A percentile compares a stretch with the other conserved stretches of the same genome.
phyloP scores from a whole-genome alignment of 2,888 invertebrate genomes.

The Dasypolia templi region DNA sequence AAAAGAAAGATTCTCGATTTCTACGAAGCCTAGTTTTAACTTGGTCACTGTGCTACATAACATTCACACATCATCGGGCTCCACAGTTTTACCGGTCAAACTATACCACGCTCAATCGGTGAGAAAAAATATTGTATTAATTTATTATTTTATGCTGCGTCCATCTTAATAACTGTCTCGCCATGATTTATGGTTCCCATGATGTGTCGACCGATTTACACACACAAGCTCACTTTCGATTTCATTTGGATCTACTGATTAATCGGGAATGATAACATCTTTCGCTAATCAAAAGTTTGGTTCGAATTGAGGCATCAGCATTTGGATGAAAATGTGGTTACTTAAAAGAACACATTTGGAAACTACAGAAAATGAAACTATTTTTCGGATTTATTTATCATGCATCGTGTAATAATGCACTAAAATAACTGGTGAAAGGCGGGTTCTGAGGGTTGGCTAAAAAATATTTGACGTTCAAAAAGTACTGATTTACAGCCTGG shows the following conservation, averaged over 20 bases:
- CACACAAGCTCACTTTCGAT: conserved; percentile 29
- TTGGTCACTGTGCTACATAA: background rate
- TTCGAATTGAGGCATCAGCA: background rate
- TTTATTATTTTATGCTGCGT: conserved; percentile 45
- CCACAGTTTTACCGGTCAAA: conserved; percentile 1
- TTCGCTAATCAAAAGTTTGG: background rate
- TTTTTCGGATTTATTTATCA: background rate
- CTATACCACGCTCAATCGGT: conserved; percentile 10
- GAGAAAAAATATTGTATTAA: conserved; percentile 50
- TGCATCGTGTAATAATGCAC: too few relatives aligned
- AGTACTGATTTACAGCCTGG: too few relatives aligned
- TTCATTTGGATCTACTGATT: conserved; percentile 29
- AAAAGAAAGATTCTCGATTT: too few relatives aligned
- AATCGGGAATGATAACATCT: conserved; percentile 13
- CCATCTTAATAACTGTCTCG: conserved; percentile 58
- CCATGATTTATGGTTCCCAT: conserved; percentile 52
- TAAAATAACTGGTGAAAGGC: too few relatives aligned
- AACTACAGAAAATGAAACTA: background rate
- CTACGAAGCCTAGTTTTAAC: too few relatives aligned
- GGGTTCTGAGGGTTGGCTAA: too few relatives aligned
- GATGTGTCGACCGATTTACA: conserved; percentile 19
- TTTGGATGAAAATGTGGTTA: background rate
- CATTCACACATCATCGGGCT: background rate
- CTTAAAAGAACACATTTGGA: background rate
- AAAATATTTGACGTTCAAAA: too few relatives aligned